Conservation (phyloP, 1,140 invertebrate genomes). For the Adoxophyes honmai region DNA sequence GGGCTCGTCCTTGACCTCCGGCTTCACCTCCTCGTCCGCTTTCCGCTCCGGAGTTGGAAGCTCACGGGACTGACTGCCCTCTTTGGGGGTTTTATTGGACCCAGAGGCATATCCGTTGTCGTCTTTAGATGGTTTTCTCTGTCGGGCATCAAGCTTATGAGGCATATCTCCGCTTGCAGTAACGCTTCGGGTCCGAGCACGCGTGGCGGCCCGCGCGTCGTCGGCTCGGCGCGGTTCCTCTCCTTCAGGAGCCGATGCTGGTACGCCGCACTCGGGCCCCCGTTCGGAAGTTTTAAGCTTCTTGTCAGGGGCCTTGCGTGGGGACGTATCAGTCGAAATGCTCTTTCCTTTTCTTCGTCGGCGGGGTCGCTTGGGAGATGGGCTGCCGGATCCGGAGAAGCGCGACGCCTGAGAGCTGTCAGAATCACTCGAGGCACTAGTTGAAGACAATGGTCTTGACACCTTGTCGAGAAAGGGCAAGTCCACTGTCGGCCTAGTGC, state of each 20-base stretch:
- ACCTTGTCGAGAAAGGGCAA: constrained; percentile 81
- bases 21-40: constrained; percentile 81
- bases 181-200: constrained; percentile 82
- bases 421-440: constrained; percentile 75
- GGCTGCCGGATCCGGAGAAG: constrained; percentile 56
- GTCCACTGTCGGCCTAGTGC: constrained; percentile 72
- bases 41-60: constrained; percentile 83
- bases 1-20: constrained; percentile 34
- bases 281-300: constrained; percentile 92
- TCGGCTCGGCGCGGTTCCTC: constrained; percentile 82
- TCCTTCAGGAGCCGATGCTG: constrained; percentile 85
- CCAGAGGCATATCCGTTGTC: constrained; percentile 44
- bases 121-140: constrained; percentile 80
- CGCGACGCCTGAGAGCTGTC: constrained; percentile 66
- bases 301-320: constrained; percentile 86
- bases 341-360: constrained; percentile 61
- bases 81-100: constrained; percentile 72
- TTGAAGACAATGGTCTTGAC: constrained; percentile 74
- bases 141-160: constrained; percentile 78
- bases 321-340: constrained; percentile 59
- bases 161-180: constrained; percentile 80
- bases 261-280: constrained; percentile 85
- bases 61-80: constrained; percentile 77
- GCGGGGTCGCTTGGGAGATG: constrained; percentile 56
- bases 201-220: constrained; percentile 70